Percentiles rank a stretch among this genome's conserved stretches.
Conservation (phyloP, 2,888 invertebrate genomes). For the Dynastes tityus region DNA sequence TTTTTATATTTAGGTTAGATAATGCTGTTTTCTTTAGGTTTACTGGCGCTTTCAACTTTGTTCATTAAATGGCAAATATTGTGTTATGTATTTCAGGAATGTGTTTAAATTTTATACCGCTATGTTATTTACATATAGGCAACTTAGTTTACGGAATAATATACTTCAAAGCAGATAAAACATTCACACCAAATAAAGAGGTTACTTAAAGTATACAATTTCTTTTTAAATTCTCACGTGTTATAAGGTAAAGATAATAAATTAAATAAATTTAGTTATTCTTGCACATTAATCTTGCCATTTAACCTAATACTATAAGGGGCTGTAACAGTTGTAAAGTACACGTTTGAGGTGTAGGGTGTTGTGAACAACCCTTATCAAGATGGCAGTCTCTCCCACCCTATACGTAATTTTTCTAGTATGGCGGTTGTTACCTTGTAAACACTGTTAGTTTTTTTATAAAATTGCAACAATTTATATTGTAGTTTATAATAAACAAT, state of each 20-base stretch:
- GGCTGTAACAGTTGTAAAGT: slow-evolving; percentile 19
- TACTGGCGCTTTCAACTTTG: neutral
- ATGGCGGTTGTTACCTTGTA: slow-evolving; percentile 71
- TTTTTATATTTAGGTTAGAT: neutral
- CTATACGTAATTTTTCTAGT: slow-evolving; percentile 66
- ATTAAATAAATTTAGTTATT: neutral
- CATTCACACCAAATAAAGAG: slow-evolving; percentile 13
- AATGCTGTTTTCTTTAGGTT: neutral
- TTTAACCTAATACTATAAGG: neutral
- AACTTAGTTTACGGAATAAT: slow-evolving; percentile 22
- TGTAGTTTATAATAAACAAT: slow-evolving; percentile 47
- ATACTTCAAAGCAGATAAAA: slow-evolving; percentile 6
- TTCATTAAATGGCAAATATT: neutral
- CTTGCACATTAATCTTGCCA: neutral
- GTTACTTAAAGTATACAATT: slow-evolving; percentile 31
- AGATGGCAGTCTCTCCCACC: slow-evolving; percentile 63
- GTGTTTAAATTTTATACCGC: slow-evolving; percentile 9
- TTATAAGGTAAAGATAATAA: slow-evolving; percentile 1
- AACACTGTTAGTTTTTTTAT: slow-evolving; percentile 65
- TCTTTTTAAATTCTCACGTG: slow-evolving; percentile 10
- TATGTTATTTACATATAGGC: slow-evolving; percentile 28
- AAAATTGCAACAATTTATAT: slow-evolving; percentile 52
- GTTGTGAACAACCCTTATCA: slow-evolving; percentile 53
- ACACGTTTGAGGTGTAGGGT: slow-evolving; percentile 38
- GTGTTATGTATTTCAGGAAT: neutral